A percentile compares a stretch with the other conserved stretches of the same genome.
Conservation (phyloP, 2,888 invertebrate genomes). For the Bellardia bayeri region DNA sequence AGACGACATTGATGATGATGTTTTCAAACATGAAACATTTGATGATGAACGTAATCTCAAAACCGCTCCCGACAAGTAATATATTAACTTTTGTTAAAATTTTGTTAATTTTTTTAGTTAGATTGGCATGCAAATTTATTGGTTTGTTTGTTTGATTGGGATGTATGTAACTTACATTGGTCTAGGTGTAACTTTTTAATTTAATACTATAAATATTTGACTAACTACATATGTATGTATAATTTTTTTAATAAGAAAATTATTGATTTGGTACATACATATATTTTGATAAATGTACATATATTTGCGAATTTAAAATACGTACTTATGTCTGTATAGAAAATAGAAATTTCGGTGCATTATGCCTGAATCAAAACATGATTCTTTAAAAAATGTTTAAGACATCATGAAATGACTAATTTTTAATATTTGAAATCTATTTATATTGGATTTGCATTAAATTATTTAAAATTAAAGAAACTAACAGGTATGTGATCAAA, state of each 20-base stretch:
- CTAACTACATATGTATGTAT: conserved; percentile 2
- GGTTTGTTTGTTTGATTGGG: conserved; percentile 14
- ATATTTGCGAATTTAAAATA: neutral
- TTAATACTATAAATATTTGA: conserved; percentile 6
- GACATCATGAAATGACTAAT: no score
- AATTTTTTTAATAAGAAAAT: neutral
- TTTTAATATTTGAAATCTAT: no score
- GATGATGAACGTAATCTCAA: conserved; percentile 48
- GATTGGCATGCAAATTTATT: conserved; percentile 58
- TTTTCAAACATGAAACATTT: conserved; percentile 51
- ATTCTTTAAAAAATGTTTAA: no score
- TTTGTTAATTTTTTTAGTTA: conserved; percentile 38
- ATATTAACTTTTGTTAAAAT: conserved; percentile 38
- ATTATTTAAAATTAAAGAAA: no score
- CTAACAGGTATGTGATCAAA: no score
- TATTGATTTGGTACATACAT: neutral
- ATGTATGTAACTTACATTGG: conserved; percentile 9
- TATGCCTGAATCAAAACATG: no score
- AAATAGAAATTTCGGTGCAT: no score
- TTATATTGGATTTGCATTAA: no score
- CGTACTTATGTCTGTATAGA: no score
- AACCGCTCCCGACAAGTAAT: conserved; percentile 65
- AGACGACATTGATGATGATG: conserved; percentile 53
- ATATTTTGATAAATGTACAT: neutral
- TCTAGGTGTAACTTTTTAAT: conserved; percentile 4